A percentile compares a stretch with the other conserved stretches of the same genome.
These are phyloP conservation scores for Balaenoptera acutorostrata DNA, from an alignment of 2,113 vertebrate genomes.

Conservation along the genomic window DNA sequence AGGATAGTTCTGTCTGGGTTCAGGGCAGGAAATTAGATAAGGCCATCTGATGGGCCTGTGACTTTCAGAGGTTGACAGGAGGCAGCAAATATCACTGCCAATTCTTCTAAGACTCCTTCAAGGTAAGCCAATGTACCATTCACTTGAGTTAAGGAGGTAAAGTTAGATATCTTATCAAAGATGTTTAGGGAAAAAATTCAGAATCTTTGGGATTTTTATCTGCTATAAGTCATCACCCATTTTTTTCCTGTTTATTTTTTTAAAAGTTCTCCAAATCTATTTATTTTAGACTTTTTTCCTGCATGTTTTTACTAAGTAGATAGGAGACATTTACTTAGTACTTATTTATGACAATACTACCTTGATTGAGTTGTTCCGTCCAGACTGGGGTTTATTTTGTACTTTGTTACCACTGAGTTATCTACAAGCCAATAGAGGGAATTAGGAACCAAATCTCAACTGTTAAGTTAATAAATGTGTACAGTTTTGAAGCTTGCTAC, in stretches of 20 bases:
- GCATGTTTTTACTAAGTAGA: neutral
- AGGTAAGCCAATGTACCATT: neutral
- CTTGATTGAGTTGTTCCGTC: neutral
- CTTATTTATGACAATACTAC: neutral
- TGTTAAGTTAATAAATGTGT: neutral
- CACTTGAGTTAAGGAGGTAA: neutral
- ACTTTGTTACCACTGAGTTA: neutral
- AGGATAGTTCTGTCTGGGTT: neutral
- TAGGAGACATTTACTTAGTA: neutral
- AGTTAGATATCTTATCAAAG: neutral
- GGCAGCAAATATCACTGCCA: neutral
- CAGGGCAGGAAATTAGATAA: neutral
- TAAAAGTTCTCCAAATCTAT: neutral
- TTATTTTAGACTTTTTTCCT: neutral
- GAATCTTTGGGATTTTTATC: neutral
- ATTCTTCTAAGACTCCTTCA: neutral
- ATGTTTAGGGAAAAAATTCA: neutral
- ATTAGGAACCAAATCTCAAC: neutral
- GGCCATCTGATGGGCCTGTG: neutral
- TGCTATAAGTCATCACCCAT: neutral
- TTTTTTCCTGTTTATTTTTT: neutral
- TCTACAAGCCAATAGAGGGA: neutral
- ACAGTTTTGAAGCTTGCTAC: neutral
- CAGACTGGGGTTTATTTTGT: neutral
- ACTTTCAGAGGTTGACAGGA: neutral